Percentiles rank a stretch among this genome's conserved stretches.
These are phyloP conservation scores for Condylura cristata DNA, from an alignment of 2,113 vertebrate species.

Conservation along the genomic window DNA sequence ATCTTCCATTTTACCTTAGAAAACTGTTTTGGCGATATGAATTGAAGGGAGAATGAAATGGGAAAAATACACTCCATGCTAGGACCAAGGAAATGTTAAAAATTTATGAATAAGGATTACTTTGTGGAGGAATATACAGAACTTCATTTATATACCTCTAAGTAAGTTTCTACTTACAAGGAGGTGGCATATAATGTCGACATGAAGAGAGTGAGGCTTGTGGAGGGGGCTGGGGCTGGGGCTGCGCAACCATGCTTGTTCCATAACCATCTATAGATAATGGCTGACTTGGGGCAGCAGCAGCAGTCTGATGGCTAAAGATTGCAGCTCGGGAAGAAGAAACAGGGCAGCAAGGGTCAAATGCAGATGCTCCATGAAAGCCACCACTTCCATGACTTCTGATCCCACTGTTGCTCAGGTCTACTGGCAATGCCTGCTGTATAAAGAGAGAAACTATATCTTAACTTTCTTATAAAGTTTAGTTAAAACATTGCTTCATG, in stretches of 20 bases:
- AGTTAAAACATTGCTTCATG: constrained; percentile 24
- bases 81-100: constrained; percentile 18
- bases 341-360: constrained; percentile 97
- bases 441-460: constrained; percentile 69
- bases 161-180: constrained; percentile 90
- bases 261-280: constrained; percentile 91
- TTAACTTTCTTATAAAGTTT: constrained; percentile 58
- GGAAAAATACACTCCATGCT: neutral
- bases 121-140: neutral
- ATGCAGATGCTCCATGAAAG: constrained; percentile 95
- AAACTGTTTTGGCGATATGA: neutral
- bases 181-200: constrained; percentile 95
- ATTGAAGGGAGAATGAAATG: neutral
- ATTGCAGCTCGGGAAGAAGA: constrained; percentile 93
- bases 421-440: constrained; percentile 97
- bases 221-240: constrained; percentile 88
- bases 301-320: constrained; percentile 92
- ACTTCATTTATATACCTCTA: constrained; percentile 9
- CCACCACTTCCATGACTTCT: constrained; percentile 90
- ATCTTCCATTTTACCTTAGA: neutral
- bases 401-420: constrained; percentile 95
- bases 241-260: constrained; percentile 91
- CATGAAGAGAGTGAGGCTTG: constrained; percentile 94
- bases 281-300: constrained; percentile 92
- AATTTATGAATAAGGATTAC: neutral